phyloP scores from a whole-genome alignment of 2,797 vertebrate species.

The Carcharodon carcharias region DNA sequence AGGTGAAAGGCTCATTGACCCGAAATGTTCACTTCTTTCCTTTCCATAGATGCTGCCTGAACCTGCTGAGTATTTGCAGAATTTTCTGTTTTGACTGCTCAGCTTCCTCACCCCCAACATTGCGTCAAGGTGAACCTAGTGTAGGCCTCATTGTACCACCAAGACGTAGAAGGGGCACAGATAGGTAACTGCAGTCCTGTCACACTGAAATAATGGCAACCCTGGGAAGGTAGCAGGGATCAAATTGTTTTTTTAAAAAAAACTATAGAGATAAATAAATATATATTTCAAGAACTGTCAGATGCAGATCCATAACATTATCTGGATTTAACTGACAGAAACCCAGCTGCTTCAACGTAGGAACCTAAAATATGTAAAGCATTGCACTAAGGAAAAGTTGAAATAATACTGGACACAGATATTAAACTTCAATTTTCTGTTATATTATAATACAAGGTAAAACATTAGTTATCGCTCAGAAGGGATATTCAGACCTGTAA shows the following conservation, averaged over 20 bases:
- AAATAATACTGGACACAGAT: background rate
- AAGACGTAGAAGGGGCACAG: background rate
- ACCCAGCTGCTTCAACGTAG: background rate
- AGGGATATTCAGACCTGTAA: background rate
- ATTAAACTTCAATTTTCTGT: background rate
- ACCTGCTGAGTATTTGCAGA: background rate
- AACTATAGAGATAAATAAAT: background rate
- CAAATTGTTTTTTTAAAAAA: background rate
- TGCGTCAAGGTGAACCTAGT: background rate
- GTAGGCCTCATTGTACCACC: background rate
- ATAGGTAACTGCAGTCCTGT: background rate
- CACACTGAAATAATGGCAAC: background rate
- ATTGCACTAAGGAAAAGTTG: background rate
- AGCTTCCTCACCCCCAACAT: background rate
- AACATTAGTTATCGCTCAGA: background rate
- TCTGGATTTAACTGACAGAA: background rate
- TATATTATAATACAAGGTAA: background rate
- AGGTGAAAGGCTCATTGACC: background rate
- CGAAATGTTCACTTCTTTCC: background rate
- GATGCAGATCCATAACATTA: background rate
- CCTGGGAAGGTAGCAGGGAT: background rate
- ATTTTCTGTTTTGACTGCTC: background rate
- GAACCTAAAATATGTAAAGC: background rate
- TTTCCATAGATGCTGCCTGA: too few species aligned
- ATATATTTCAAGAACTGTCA: background rate